Evolutionary conservation across 1,140 invertebrate species (phyloP).

Genomic region (Bombus fervidus): DNA sequence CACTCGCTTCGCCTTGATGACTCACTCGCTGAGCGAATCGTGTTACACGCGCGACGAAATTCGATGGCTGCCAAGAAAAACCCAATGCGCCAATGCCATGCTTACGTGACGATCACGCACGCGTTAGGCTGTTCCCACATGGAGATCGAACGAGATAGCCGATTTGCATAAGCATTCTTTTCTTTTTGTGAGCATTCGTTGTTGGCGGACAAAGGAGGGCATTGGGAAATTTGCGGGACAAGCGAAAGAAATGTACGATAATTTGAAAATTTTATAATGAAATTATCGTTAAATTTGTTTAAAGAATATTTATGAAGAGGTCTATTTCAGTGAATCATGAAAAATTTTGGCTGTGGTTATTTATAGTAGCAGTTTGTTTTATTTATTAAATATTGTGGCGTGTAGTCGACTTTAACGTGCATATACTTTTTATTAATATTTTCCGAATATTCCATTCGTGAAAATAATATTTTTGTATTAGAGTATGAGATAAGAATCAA

Average conservation of each 20-base stretch:
- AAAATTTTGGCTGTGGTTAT: neutral
- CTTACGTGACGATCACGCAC: conserved; percentile 9
- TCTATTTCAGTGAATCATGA: neutral
- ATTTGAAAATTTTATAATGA: neutral
- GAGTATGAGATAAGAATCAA: too few species aligned
- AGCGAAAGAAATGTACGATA: neutral
- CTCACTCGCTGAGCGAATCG: neutral
- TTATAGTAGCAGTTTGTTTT: too few species aligned
- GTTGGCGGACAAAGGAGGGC: too few species aligned
- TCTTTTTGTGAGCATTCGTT: neutral
- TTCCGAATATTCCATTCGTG: too few species aligned
- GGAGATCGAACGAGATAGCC: neutral
- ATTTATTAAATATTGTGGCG: too few species aligned
- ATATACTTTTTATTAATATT: too few species aligned
- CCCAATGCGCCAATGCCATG: conserved; percentile 24
- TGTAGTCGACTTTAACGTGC: too few species aligned
- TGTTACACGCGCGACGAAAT: conserved; percentile 18
- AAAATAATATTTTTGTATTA: too few species aligned
- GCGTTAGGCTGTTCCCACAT: neutral
- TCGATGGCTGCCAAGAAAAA: conserved; percentile 27
- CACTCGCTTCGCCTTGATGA: conserved; percentile 20
- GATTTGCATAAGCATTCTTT: neutral
- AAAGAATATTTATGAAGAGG: too few species aligned
- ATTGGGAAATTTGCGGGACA: rapidly evolving
- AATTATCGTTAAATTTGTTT: neutral